Base-by-base conservation (phyloP, 2,797 vertebrate species). In the Amazonetta brasiliensis region DNA sequence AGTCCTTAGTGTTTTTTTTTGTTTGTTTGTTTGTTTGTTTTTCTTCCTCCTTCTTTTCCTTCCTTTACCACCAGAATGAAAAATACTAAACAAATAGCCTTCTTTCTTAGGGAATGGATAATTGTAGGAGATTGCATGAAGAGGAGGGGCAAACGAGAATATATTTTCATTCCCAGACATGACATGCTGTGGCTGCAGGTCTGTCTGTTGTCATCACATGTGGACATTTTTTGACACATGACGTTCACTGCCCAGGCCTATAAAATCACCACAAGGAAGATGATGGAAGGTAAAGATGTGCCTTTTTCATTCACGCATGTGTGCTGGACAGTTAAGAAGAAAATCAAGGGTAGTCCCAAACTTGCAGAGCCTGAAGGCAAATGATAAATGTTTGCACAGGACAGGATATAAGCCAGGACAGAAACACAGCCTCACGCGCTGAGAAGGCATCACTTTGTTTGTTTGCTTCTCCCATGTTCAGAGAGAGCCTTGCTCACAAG, bases 301-400 rank as follows among this genome's bases (percentile, higher is more conserved):
- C 31, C 11, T 13, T 28, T 8, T 1, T 0, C 6, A 7, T 7
- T n/a, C 9, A 0, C 1, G n/a, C 16, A 17, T 19, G 14, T 19
- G 33, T 5, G 1, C 22, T 16, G 23, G 69, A 5, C 41, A 28
- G 3, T 11, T 39, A 55, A 3, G 67, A 46, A 84, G 50, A 31
- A 90, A 76, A 93, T 66, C 37, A 67, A 84, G 13, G 17, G 46
- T 55, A 69, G 46, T 31, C 19, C 56, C 83, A 66, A 12, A 3
- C 67, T 69, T 43, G 31, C 75, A 89, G 46, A 82, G 25, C 44
- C 43, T 78, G 26, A 11, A 56, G 79, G 28, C 54, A 56, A 74
- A 31, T 16, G 21, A 74, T 13, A 84, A 87, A 80, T 1, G 2
- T 19, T 2, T n/a, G 55, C 71, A 89, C 28, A 63, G 77, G 28